phyloP scores from a whole-genome alignment of 37 sponge, comb jelly and placozoan species.

The Ianthella basta region DNA sequence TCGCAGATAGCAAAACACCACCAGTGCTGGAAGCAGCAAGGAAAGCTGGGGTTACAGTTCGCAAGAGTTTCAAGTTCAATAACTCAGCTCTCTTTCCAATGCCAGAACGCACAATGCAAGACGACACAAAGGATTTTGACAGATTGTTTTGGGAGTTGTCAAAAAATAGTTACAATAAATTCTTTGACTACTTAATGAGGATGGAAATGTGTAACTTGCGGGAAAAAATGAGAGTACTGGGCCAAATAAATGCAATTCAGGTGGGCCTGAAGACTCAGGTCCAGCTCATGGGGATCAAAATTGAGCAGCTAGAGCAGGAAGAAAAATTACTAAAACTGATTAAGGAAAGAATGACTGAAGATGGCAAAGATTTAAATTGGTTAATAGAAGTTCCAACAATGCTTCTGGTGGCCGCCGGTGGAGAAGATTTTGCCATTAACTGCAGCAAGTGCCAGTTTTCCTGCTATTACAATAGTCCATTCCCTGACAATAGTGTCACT shows the following conservation, averaged over 20 bases:
- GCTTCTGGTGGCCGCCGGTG: not conserved
- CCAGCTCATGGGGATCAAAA: too few relatives aligned
- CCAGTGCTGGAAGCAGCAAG: slow-evolving; percentile 63
- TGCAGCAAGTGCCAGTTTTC: not conserved
- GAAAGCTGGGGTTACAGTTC: slow-evolving; percentile 50
- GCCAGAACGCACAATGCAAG: not conserved
- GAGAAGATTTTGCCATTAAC: not conserved
- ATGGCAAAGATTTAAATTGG: too few relatives aligned
- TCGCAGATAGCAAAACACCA: slow-evolving; percentile 72
- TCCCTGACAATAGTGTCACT: not conserved
- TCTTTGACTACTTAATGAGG: not conserved
- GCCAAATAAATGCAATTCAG: not conserved
- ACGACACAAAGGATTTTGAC: not conserved
- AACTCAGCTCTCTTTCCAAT: slow-evolving; percentile 63
- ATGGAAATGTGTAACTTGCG: not conserved
- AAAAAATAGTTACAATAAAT: not conserved
- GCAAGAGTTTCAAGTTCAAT: slow-evolving; percentile 64
- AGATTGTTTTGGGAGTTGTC: slow-evolving; percentile 26
- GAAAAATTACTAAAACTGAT: too few relatives aligned
- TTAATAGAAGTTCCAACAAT: too few relatives aligned
- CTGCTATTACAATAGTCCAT: not conserved
- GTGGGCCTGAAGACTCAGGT: too few relatives aligned
- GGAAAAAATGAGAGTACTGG: not conserved
- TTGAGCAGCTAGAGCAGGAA: too few relatives aligned
- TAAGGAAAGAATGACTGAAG: too few relatives aligned